phyloP scores from a whole-genome alignment of 2,797 vertebrate species.

The Smutsia gigantea region DNA sequence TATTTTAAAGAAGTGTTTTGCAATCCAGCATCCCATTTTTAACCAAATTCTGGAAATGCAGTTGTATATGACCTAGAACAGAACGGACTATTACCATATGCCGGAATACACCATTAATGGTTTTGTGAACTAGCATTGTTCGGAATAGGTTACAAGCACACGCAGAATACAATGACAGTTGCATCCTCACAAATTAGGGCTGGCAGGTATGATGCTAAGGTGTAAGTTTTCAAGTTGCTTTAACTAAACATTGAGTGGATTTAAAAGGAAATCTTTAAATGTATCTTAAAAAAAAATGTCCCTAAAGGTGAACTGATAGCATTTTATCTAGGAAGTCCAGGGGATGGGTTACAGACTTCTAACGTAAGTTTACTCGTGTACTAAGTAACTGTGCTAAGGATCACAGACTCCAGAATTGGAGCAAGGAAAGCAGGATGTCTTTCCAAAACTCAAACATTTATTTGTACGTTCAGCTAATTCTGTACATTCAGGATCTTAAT shows the following conservation, averaged over 20 bases:
- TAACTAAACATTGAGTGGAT: constrained; percentile 82
- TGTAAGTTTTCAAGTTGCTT: constrained; percentile 74
- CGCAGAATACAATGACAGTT: constrained; percentile 78
- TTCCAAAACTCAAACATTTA: constrained; percentile 14
- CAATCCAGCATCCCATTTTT: constrained; percentile 77
- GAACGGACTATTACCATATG: constrained; percentile 56
- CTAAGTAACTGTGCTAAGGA: not conserved
- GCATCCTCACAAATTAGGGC: constrained; percentile 71
- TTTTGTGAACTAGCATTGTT: constrained; percentile 58
- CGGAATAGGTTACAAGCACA: constrained; percentile 73
- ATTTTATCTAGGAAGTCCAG: constrained; percentile 49
- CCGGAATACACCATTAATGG: constrained; percentile 54
- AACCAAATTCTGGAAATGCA: constrained; percentile 82
- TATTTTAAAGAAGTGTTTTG: constrained; percentile 66
- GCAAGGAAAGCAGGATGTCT: constrained; percentile 39
- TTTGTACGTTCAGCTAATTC: not conserved
- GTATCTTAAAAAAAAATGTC: constrained; percentile 9
- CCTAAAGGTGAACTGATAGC: constrained; percentile 78
- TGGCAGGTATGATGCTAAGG: constrained; percentile 66
- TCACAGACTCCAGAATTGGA: not conserved
- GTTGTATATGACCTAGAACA: constrained; percentile 72
- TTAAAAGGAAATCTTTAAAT: constrained; percentile 81
- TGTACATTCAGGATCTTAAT: constrained; percentile 27
- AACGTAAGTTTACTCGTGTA: constrained; percentile 45
- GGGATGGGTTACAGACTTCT: not conserved